Conservation (phyloP, 1,140 invertebrate species). For the Sycophila sp. region DNA sequence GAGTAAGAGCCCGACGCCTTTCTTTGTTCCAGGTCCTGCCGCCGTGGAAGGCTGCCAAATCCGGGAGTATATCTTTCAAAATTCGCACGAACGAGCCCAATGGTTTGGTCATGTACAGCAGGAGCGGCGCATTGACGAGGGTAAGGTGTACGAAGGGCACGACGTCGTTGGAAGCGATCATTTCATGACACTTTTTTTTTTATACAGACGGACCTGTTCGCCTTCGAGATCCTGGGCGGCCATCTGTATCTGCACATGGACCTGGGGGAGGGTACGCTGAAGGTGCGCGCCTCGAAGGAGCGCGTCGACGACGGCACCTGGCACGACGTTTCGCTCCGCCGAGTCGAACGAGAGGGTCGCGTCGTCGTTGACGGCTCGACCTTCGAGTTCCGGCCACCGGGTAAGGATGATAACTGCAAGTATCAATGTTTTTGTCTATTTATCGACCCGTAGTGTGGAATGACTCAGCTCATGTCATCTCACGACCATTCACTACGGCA, state of each 20-base stretch:
- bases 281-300: conserved; percentile 82
- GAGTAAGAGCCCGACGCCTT: conserved; percentile 52
- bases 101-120: conserved; percentile 92
- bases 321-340: conserved; percentile 87
- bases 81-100: conserved; percentile 94
- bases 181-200: not conserved
- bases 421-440: conserved; percentile 34
- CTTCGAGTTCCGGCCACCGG: conserved; percentile 90
- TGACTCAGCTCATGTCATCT: conserved; percentile 33
- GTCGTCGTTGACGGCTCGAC: conserved; percentile 90
- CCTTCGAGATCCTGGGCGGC: conserved; percentile 92
- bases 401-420: conserved; percentile 63
- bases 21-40: conserved; percentile 78
- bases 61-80: conserved; percentile 90
- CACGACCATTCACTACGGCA: conserved; percentile 32
- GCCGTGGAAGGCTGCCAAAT: conserved; percentile 87
- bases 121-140: conserved; percentile 79
- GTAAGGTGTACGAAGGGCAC: conserved; percentile 10
- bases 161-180: not conserved
- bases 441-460: conserved; percentile 28
- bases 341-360: conserved; percentile 82
- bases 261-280: conserved; percentile 88
- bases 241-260: conserved; percentile 92
- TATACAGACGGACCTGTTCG: conserved; percentile 85
- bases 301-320: conserved; percentile 90